Conservation (phyloP, 2,888 invertebrate genomes). For the Eilema sororculum region DNA sequence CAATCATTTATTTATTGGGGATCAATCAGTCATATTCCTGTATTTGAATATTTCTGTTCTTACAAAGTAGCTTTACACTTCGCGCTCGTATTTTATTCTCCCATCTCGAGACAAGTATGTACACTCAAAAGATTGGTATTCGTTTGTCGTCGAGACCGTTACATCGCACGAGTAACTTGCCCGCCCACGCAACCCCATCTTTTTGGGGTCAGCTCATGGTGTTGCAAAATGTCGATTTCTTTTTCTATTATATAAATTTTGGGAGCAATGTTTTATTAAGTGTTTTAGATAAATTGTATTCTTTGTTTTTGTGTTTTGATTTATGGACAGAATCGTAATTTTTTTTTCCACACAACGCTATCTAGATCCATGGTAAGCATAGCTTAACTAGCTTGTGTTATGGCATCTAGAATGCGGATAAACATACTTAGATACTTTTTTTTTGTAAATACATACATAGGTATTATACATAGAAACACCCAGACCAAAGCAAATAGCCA, state of each 20-base stretch:
- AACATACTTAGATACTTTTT: too few species aligned
- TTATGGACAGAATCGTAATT: not conserved
- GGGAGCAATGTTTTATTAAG: slow-evolving; percentile 4
- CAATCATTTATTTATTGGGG: not conserved
- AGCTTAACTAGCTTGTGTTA: too few species aligned
- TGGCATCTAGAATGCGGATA: too few species aligned
- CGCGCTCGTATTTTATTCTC: slow-evolving; percentile 6
- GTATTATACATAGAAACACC: too few species aligned
- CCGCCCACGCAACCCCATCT: slow-evolving; percentile 56
- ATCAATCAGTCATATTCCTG: not conserved
- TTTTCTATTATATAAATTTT: slow-evolving; percentile 32
- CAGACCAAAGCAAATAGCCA: too few species aligned
- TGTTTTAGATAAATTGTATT: not conserved
- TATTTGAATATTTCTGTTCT: not conserved
- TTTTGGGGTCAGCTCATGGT: slow-evolving; percentile 39
- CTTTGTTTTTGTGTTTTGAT: not conserved
- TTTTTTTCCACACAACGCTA: too few species aligned
- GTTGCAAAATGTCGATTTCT: slow-evolving; percentile 44
- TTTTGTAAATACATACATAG: too few species aligned
- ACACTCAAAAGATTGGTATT: slow-evolving; percentile 37
- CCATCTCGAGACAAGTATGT: not conserved
- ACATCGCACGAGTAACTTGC: slow-evolving; percentile 53
- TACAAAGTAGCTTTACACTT: not conserved
- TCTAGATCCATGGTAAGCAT: too few species aligned
- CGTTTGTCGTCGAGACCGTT: slow-evolving; percentile 48